Conservation (phyloP, 2,113 vertebrate genomes). For the Phaethornis superciliosus region DNA sequence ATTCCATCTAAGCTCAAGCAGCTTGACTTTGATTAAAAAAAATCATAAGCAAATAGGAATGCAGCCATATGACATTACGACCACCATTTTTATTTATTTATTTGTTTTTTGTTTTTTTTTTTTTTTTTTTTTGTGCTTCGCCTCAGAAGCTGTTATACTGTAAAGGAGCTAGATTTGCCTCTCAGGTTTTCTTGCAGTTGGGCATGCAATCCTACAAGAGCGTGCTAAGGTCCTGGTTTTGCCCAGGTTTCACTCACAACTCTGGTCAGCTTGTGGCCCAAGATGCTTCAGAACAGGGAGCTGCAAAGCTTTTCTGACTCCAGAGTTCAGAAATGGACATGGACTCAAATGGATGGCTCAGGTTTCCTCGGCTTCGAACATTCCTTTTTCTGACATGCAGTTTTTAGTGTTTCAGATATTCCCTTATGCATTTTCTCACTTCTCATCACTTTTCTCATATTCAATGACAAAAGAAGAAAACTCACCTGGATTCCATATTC, state of each 20-base stretch:
- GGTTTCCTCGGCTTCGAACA: neutral
- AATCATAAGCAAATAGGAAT: neutral
- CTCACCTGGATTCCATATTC: neutral
- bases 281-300: fast-evolving
- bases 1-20: neutral
- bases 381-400: neutral
- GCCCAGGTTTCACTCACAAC: neutral
- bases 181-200: neutral
- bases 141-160: neutral
- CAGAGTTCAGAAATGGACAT: neutral
- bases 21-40: neutral
- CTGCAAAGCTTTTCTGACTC: neutral
- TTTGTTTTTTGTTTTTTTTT: neutral
- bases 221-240: neutral
- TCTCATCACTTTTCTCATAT: too few species aligned
- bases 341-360: fast-evolving
- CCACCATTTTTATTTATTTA: neutral
- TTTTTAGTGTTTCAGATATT: neutral
- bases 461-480: neutral
- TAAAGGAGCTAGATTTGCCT: neutral
- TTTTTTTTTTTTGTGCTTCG: neutral
- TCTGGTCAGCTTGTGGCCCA: neutral
- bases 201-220: neutral
- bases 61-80: neutral
- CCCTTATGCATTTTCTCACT: neutral